A percentile compares a stretch with the other conserved stretches of the same genome.
Conservation (phyloP, 1,140 invertebrate species). For the Bombus superbus region DNA sequence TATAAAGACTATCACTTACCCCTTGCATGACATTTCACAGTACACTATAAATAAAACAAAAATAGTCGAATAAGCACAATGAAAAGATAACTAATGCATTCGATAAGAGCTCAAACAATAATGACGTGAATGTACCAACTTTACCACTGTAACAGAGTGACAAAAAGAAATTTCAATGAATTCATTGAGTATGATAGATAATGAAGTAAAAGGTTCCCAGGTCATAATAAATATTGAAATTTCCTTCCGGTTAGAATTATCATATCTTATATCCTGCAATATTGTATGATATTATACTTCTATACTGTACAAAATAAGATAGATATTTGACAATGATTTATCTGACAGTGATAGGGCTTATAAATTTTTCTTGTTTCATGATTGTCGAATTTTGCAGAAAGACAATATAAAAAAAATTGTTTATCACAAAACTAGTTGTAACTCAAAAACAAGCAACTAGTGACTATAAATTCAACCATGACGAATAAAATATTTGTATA, state of each 20-base stretch:
- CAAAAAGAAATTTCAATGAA: constrained; percentile 4
- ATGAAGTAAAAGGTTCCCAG: background rate
- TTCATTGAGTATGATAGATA: background rate
- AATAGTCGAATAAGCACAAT: background rate
- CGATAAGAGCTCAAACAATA: background rate
- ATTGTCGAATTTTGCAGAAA: no score
- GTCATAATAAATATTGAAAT: constrained; percentile 15
- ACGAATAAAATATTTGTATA: no score
- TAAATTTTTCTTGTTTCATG: no score
- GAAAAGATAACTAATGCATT: background rate
- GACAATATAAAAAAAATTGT: no score
- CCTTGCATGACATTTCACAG: background rate
- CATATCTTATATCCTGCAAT: background rate
- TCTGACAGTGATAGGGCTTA: no score
- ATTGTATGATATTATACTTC: no score
- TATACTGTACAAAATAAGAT: no score
- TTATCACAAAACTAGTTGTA: no score
- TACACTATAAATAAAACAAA: background rate
- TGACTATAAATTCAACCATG: no score
- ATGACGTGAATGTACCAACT: background rate
- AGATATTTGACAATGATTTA: no score
- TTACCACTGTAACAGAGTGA: background rate
- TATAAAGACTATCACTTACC: background rate
- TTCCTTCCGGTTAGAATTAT: background rate
- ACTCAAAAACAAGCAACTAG: no score